Evolutionary conservation across 2,113 vertebrate species (phyloP).

Genomic region (Neopipo cinnamomea): DNA sequence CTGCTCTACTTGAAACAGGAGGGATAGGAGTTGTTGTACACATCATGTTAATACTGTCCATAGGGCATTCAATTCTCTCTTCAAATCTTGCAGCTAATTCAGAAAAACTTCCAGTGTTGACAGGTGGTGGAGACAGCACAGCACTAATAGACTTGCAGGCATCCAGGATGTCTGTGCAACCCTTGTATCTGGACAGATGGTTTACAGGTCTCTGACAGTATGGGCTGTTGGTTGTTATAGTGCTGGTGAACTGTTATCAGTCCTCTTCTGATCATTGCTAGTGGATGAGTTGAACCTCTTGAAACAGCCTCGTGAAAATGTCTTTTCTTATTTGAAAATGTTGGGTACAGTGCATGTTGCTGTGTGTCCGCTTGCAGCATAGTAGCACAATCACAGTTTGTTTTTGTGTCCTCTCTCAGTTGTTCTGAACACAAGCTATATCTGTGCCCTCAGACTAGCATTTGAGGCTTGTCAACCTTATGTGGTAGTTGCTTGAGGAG

Average conservation of each 20-base stretch:
- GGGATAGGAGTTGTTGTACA: background rate
- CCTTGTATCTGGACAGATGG: background rate
- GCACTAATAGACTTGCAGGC: background rate
- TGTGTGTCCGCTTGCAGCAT: background rate
- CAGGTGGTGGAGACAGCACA: background rate
- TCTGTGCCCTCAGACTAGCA: background rate
- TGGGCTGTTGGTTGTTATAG: background rate
- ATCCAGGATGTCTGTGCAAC: background rate
- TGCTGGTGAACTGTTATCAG: fast-evolving
- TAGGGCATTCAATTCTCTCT: background rate
- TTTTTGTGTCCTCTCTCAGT: background rate
- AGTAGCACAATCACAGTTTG: background rate
- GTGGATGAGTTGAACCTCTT: background rate
- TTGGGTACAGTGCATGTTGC: background rate
- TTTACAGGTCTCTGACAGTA: background rate
- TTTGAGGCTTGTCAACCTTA: background rate
- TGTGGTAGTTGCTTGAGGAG: background rate
- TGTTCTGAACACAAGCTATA: background rate
- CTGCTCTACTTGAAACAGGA: background rate
- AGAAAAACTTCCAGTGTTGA: background rate
- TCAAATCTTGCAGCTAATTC: background rate
- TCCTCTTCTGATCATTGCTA: background rate
- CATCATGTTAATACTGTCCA: background rate
- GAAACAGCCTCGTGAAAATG: background rate
- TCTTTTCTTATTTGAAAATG: background rate